Evolutionary conservation across 1,140 invertebrate species (phyloP), one percentile per base, ranked within the genome.

Genomic region (Drosophila hydei): DNA sequence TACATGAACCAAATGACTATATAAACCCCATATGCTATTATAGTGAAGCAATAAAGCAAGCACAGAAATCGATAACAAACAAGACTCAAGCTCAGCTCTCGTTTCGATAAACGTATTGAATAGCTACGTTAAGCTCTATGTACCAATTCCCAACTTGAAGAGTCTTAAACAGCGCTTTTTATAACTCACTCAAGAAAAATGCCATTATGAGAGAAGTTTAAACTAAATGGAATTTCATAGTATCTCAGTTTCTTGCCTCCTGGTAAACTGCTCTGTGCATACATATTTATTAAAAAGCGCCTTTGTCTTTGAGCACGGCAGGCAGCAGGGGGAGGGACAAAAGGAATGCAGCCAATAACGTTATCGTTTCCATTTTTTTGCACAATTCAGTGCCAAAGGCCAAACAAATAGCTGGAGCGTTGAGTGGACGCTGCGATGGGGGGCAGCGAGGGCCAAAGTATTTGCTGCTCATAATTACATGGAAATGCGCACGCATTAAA

Each of bases 211-310:
- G 45, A 43, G 50, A 68, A 42, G 47, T 36, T 45, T 3, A 50
- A 58, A 36, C n/a, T 59, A 43, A 51, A 54, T 27, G 27, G 21
- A 61, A 54, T 69, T 52, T 42, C 27, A 11, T 30, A 25, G 7
- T 43, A 27, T 18, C 3, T 30, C n/a, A 5, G 12, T 50, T 42
- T 50, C 16, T 67, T 59, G 54, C 16, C 16, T 55, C 3, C 6
- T 21, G 27, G 4, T 21, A 14, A 38, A 52, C 12, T 11, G 50
- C 52, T 16, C 30, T 14, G 33, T 2, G 6, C 14, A 21, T 12
- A 50, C 12, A 67, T 71, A 77, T 77, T 79, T 79, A 84, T 79
- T 83, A 84, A 83, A 72, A 84, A 79, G 38, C 47, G 68, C 36
- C 64, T 79, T 79, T 74, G 76, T 79, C 72, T 84, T 85, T 67